Base-by-base conservation (phyloP, 2,113 vertebrate species). In the Saguinus midas region DNA sequence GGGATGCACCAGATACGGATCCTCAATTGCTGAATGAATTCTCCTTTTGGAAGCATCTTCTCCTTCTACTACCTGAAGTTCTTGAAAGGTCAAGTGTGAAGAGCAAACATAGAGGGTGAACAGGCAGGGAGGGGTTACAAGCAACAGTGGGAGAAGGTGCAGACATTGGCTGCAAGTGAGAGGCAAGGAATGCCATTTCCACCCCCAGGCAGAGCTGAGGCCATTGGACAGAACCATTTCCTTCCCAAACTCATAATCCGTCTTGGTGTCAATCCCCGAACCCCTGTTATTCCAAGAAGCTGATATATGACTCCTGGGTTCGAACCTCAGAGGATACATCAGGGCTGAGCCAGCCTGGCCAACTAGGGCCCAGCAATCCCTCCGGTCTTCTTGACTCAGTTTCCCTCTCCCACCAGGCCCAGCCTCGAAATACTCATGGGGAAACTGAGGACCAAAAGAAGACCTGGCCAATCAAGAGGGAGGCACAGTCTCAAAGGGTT, bases 371-470 rank as follows among this genome's bases (percentile, higher is more conserved):
- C 61, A 21, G 48, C 73, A 18, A 10, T 21, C 20, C 6, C 27
- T 55, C 73, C 10, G 9, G 64, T 35, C 85, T 84, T 40, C 57
- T 72, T 40, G 70, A 40, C 86, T 82, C 82, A 21, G 66, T 82
- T 82, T 89, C n/a, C 73, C 78, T 68, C 29, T 68, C 64, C 45
- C 76, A 79, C 29, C 64, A 61, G 25, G 23, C 40, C 1, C 29
- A 23, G n/a, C 50, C 79, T 58, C 20, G 50, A 92, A 84, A 40
- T 58, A 64, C 37, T 40, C 57, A 27, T 16, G 35, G 66, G 87
- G 91, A 97, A 97, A 93, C 85, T 37, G 88, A 97, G 91, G 81
- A 12, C 10, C 55, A 12, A 45, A n/a, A 35, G 0, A 23, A 29
- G 32, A 43, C 2, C 40, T 43, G 57, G 25, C 57, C 81, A 8